These are phyloP conservation scores for Galaxias olidus DNA, from an alignment of 2,797 vertebrate species.

Conservation along the genomic window DNA sequence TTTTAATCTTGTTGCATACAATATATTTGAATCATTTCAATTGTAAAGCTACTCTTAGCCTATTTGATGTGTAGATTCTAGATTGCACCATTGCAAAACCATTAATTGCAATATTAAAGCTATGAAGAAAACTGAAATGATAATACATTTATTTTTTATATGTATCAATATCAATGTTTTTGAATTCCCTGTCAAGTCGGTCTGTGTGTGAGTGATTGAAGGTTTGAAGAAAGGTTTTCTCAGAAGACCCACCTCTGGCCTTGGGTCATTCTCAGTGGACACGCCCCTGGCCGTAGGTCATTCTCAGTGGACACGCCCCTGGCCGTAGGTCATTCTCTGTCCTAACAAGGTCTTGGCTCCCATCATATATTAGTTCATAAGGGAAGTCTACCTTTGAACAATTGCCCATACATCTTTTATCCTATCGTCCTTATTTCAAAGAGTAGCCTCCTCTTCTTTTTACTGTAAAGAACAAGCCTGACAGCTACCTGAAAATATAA, in stretches of 20 bases:
- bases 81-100: no score
- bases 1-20: background rate
- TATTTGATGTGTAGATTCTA: no score
- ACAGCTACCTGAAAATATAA: conserved; percentile 39
- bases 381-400: conserved; percentile 75
- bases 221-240: conserved; percentile 42
- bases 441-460: conserved; percentile 67
- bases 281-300: conserved; percentile 62
- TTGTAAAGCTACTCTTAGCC: no score
- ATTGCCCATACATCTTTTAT: no score
- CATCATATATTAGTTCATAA: conserved; percentile 70
- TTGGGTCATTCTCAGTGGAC: conserved; percentile 70
- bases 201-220: no score
- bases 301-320: conserved; percentile 62
- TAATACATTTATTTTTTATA: background rate
- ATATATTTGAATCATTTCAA: background rate
- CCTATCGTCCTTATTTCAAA: conserved; percentile 76
- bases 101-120: no score
- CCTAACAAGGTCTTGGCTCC: conserved; percentile 48
- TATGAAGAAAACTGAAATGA: background rate
- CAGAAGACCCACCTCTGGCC: conserved; percentile 62
- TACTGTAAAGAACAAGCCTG: conserved; percentile 64
- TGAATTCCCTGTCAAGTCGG: conserved; percentile 38
- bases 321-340: conserved; percentile 67
- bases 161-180: conserved; percentile 27